phyloP scores from a whole-genome alignment of 2,113 vertebrate species.

The Silurus asotus region DNA sequence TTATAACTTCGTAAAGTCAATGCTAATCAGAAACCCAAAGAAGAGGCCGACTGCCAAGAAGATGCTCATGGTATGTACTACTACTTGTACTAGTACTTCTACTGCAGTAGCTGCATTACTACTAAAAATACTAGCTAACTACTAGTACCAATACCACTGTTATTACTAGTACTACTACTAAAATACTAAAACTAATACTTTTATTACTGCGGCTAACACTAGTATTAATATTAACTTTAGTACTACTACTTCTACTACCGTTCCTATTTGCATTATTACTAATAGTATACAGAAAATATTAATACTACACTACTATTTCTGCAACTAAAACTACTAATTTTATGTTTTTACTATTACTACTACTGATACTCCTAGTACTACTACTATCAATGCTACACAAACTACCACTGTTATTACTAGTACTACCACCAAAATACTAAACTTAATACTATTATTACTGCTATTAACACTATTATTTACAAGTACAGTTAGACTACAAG shows the following conservation, averaged over 20 bases:
- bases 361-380: neutral
- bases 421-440: no score
- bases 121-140: neutral
- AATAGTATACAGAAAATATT: neutral
- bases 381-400: neutral
- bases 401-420: no score
- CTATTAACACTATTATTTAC: neutral
- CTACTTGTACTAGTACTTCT: no score
- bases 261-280: neutral
- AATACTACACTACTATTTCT: neutral
- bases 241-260: neutral
- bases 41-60: conserved; percentile 85
- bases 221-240: neutral
- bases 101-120: neutral
- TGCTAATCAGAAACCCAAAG: conserved; percentile 86
- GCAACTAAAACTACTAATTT: neutral
- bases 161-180: neutral
- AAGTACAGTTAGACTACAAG: neutral
- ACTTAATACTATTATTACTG: neutral
- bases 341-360: neutral
- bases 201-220: neutral
- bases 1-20: conserved; percentile 86
- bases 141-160: neutral
- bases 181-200: neutral
- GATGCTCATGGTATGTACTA: conserved; percentile 79